Evolutionary conservation across 1,140 invertebrate species (phyloP).

Genomic region (Drosophila sp.): DNA sequence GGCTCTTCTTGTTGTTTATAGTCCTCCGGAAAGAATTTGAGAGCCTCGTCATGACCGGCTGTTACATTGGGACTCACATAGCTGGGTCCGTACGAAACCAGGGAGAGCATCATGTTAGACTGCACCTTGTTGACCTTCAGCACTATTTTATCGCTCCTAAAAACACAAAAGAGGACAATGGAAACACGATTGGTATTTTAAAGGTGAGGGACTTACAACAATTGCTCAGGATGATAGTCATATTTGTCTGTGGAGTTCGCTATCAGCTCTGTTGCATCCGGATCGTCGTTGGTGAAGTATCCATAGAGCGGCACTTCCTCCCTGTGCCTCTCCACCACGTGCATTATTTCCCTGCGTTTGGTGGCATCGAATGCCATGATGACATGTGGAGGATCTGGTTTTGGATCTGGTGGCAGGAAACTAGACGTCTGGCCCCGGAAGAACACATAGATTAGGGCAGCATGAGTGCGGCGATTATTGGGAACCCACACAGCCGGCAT

Average conservation of each 20-base stretch:
- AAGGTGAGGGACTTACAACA: constrained; percentile 19
- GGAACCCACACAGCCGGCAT: constrained; percentile 86
- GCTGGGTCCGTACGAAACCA: constrained; percentile 85
- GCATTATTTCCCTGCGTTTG: constrained; percentile 86
- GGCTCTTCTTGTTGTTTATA: constrained; percentile 82
- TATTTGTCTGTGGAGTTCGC: constrained; percentile 84
- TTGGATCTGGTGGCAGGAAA: constrained; percentile 84
- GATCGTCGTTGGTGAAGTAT: constrained; percentile 85
- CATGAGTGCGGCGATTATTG: constrained; percentile 84
- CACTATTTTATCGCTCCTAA: constrained; percentile 85
- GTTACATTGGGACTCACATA: constrained; percentile 85
- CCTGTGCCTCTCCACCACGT: constrained; percentile 80
- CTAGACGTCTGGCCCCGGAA: constrained; percentile 84
- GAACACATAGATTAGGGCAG: constrained; percentile 85
- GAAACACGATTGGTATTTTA: not conserved
- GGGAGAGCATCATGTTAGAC: constrained; percentile 83
- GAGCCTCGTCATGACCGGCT: constrained; percentile 85
- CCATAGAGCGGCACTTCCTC: constrained; percentile 85
- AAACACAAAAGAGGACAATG: not conserved
- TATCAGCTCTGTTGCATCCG: constrained; percentile 83
- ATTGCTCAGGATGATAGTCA: constrained; percentile 63
- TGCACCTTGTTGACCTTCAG: constrained; percentile 85
- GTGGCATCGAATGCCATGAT: constrained; percentile 86
- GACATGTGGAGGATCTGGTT: constrained; percentile 85
- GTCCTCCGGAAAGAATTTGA: constrained; percentile 86